Percentiles rank a stretch among this genome's conserved stretches.
These are phyloP conservation scores for Streblospio benedicti DNA, from an alignment of 1,140 invertebrate species.

Conservation along the genomic window DNA sequence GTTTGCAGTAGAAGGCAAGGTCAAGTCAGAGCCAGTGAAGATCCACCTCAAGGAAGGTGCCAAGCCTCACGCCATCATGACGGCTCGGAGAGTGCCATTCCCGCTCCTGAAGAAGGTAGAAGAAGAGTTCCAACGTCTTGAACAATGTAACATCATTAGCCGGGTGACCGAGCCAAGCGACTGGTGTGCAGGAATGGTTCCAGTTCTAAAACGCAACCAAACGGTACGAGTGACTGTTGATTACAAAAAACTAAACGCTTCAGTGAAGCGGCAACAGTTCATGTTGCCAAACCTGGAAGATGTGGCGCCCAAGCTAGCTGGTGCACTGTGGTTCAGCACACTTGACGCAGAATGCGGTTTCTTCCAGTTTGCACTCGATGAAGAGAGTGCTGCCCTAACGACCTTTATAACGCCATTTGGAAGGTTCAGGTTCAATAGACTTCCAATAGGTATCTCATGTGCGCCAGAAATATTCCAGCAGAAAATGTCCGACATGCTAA, in stretches of 20 bases:
- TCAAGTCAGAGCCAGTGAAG: too few relatives aligned
- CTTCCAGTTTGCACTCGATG: conserved; percentile 42
- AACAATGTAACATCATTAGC: too few relatives aligned
- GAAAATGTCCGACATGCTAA: conserved; percentile 32
- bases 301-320: conserved; percentile 29
- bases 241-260: conserved; percentile 1
- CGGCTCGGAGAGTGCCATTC: too few relatives aligned
- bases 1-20: too few relatives aligned
- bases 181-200: too few relatives aligned
- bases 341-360: conserved; percentile 48
- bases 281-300: conserved; percentile 15
- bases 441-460: conserved; percentile 36
- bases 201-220: too few relatives aligned
- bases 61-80: too few relatives aligned
- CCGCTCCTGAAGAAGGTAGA: too few relatives aligned
- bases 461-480: conserved; percentile 38
- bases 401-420: conserved; percentile 40
- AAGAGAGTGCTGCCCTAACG: conserved; percentile 27
- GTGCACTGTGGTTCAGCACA: conserved; percentile 43
- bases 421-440: conserved; percentile 31
- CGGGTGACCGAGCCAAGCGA: too few relatives aligned
- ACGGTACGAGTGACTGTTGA: neutral
- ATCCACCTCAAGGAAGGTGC: too few relatives aligned
- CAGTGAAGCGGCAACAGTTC: conserved; percentile 15
- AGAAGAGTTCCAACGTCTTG: too few relatives aligned